phyloP scores from a whole-genome alignment of 2,797 vertebrate species.

The Sparidentex hasta region DNA sequence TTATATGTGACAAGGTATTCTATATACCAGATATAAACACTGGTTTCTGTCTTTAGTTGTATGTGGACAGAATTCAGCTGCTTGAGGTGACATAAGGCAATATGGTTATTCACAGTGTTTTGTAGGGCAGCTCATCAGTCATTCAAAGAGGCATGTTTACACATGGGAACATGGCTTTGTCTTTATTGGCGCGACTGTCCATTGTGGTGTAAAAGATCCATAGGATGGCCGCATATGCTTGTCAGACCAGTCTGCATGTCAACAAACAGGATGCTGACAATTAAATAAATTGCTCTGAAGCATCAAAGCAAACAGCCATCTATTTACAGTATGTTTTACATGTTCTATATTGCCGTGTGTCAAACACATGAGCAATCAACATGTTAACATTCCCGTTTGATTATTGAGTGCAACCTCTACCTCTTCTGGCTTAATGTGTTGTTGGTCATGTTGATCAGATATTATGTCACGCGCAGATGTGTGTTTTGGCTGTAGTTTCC shows the following conservation, averaged over 20 bases:
- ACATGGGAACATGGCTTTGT: not conserved
- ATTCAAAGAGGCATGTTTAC: not conserved
- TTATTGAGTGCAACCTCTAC: not conserved
- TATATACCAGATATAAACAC: not conserved
- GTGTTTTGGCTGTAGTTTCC: not conserved
- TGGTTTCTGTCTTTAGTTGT: not conserved
- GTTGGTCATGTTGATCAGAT: not conserved
- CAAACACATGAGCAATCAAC: conserved; percentile 7
- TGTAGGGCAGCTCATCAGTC: not conserved
- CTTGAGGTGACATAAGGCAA: not conserved
- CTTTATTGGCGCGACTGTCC: not conserved
- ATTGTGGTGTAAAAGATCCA: not conserved
- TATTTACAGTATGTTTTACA: not conserved
- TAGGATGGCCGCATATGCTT: not conserved
- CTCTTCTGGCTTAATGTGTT: not conserved
- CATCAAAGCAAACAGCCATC: conserved; percentile 8
- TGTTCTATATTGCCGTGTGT: conserved; percentile 4
- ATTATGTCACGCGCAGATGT: not conserved
- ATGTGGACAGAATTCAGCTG: not conserved
- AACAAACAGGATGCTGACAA: not conserved
- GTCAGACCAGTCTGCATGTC: not conserved
- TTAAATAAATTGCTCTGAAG: not conserved
- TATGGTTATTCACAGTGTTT: not conserved
- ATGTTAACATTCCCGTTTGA: conserved; percentile 8
- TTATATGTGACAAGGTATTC: not conserved